Evolutionary conservation across 2,113 vertebrate species (phyloP).

Genomic region (Oncorhynchus masou): DNA sequence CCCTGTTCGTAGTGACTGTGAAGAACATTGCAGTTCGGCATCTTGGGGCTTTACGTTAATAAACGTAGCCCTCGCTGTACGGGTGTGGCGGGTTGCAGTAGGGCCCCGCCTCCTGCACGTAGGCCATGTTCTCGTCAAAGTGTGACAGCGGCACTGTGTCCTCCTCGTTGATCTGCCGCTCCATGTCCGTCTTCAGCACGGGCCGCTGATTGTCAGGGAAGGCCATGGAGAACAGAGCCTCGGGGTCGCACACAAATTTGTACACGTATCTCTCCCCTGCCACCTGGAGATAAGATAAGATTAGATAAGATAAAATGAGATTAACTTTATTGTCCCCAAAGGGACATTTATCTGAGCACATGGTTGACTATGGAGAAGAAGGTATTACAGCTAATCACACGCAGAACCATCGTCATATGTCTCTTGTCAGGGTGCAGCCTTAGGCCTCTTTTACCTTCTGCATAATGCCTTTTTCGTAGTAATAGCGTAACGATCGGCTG

Average conservation of each 20-base stretch:
- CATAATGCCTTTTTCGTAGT: constrained; percentile 99
- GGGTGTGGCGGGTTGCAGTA: constrained; percentile 95
- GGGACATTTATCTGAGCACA: not conserved
- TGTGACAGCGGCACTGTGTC: constrained; percentile 98
- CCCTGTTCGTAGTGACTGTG: constrained; percentile 28
- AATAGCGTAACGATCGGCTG: constrained; percentile 97
- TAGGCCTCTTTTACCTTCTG: constrained; percentile 87
- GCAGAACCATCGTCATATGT: not conserved
- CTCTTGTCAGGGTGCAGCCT: not conserved
- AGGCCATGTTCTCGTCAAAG: constrained; percentile 95
- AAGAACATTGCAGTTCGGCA: constrained; percentile 44
- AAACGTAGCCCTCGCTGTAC: constrained; percentile 97
- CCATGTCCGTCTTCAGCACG: constrained; percentile 97
- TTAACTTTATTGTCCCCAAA: not conserved
- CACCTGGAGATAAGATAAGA: constrained; percentile 71
- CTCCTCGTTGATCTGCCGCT: constrained; percentile 97
- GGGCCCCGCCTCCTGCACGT: constrained; percentile 88
- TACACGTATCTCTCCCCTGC: constrained; percentile 99
- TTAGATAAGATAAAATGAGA: constrained; percentile 13
- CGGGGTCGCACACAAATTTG: constrained; percentile 98
- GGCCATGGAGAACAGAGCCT: constrained; percentile 99
- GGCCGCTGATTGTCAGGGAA: constrained; percentile 99
- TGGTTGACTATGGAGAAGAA: not conserved
- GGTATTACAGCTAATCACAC: not conserved
- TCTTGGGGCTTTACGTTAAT: constrained; percentile 73